These are phyloP conservation scores for Bombyx huttoni DNA, from an alignment of 2,888 invertebrate species.

Conservation along the genomic window DNA sequence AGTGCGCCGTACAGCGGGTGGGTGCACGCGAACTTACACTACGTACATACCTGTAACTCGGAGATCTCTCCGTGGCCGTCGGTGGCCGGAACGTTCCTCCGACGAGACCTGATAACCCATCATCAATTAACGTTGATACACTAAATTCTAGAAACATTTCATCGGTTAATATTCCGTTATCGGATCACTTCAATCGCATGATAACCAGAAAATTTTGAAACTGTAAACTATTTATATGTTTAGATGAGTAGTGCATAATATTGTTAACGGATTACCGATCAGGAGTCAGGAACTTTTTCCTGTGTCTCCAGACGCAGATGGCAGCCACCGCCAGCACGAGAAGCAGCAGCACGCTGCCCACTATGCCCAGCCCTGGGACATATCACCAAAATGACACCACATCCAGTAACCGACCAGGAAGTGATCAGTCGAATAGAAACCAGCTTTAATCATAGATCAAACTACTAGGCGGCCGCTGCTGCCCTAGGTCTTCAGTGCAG, in stretches of 20 bases:
- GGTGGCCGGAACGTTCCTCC: conserved; percentile 21
- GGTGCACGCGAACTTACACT: not conserved
- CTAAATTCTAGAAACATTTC: too few relatives aligned
- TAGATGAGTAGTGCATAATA: not conserved
- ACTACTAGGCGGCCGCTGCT: too few relatives aligned
- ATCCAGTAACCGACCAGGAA: too few relatives aligned
- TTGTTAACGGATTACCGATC: conserved; percentile 17
- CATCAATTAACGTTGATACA: not conserved
- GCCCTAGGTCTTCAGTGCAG: too few relatives aligned
- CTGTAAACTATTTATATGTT: too few relatives aligned
- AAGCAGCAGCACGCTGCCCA: conserved; percentile 48
- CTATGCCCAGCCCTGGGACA: conserved; percentile 61
- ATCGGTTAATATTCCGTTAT: too few relatives aligned
- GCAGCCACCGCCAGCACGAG: conserved; percentile 47
- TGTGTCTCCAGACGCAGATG: conserved; percentile 56
- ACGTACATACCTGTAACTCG: conserved; percentile 44
- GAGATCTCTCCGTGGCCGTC: conserved; percentile 36
- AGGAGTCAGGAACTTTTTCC: conserved; percentile 33
- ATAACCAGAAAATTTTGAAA: too few relatives aligned
- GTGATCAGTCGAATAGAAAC: too few relatives aligned
- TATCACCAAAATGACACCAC: not conserved
- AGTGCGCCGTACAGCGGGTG: too few relatives aligned
- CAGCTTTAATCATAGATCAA: too few relatives aligned
- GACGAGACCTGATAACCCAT: conserved; percentile 24
- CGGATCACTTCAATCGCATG: not conserved